Base-by-base conservation (phyloP, 92 coral and sea anemone species). In the Epizoanthus fatuus region DNA sequence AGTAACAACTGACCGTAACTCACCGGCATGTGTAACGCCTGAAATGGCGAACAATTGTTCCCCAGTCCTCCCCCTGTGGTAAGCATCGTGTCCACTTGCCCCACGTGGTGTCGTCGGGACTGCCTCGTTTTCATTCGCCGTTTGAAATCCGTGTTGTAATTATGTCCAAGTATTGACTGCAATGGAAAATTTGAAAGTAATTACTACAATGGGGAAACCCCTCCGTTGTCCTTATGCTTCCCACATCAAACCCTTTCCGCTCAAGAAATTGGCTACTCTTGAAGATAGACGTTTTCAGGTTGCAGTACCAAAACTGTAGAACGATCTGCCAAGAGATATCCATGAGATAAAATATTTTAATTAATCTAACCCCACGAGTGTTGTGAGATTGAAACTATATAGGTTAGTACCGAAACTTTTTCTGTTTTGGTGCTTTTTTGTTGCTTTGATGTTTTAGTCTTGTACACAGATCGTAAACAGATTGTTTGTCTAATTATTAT, bases 41-140 rank as follows among this genome's bases (percentile, higher is more conserved):
- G 96, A 66, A 96, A 96, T 1, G 99, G 99, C 55, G 98, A 96
- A 74, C 99, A 96, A 5, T 93, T 84, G 42, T 63, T 93, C 52
- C 95, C 95, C 14, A 95, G 69, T 8, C 98, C 97, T 63, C 88
- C 97, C 58, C 93, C 96, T 25, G 55, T 81, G 4, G 98, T 96
- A 22, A 90, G 87, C 73, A 78, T 79, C 63, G 90, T 81, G 85
- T 96, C 96, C 72, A 96, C 99, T 45, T 94, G 93, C 49, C 99
- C 99, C 85, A 94, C 81, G 67, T 90, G 90, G 72, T 89, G 93
- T 63, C 99, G 87, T 74, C 99, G 93, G 59, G 96, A 86, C 72
- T 92, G 95, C 52, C 98, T 84, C 17, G 98, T 93, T 82, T 94
- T 85, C 99, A 96, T 96, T 49, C 99, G 93, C 70, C 97, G 99